These are phyloP conservation scores for Odontothrips loti DNA, from an alignment of 2,888 invertebrate genomes.

Conservation along the genomic window DNA sequence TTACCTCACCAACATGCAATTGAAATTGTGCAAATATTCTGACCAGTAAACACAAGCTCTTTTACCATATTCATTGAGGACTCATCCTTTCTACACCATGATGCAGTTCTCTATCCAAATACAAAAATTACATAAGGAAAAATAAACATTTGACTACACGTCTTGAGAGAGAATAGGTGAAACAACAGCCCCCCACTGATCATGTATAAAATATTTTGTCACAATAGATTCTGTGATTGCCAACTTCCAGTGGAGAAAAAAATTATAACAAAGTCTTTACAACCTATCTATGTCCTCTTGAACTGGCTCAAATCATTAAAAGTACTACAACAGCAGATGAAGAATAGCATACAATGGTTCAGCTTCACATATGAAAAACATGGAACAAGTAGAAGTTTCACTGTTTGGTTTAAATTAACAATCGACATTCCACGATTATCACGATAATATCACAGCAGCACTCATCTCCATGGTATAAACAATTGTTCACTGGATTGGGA, in stretches of 20 bases:
- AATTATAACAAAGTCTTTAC: background rate
- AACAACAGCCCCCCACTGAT: background rate
- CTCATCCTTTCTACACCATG: background rate
- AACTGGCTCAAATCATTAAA: background rate
- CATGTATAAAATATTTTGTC: too few relatives aligned
- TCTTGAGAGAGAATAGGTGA: too few relatives aligned
- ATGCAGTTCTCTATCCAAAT: background rate
- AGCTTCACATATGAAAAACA: background rate
- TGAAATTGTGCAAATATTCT: too few relatives aligned
- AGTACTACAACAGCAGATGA: background rate
- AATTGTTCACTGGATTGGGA: constrained; percentile 5
- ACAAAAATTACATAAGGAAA: background rate
- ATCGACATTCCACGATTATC: background rate
- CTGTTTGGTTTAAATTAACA: background rate
- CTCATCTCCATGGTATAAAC: background rate
- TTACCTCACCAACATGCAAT: too few relatives aligned
- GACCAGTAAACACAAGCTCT: too few relatives aligned
- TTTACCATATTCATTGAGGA: too few relatives aligned
- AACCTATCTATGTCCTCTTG: background rate
- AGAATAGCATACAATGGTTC: background rate
- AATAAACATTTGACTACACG: background rate
- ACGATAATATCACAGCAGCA: constrained; percentile 19
- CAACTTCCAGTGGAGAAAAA: background rate
- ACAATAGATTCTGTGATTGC: too few relatives aligned
- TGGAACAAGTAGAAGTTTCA: background rate